Conservation (phyloP, 2,888 invertebrate species). For the Meganola albula region DNA sequence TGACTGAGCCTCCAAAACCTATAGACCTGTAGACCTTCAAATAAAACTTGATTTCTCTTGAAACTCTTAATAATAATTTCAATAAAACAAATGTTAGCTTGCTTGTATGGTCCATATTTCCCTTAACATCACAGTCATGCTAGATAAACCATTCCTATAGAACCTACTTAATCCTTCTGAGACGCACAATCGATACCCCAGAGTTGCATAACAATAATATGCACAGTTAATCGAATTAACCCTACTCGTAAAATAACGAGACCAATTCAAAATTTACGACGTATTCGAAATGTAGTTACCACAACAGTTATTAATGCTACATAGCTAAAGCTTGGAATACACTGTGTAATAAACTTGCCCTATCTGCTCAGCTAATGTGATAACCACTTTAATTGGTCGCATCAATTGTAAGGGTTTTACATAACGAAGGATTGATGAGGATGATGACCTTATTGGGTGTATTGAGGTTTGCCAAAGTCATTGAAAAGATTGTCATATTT, state of each 20-base stretch:
- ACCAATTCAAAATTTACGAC: conserved; percentile 54
- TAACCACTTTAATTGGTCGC: conserved; percentile 50
- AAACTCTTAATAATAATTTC: too few relatives aligned
- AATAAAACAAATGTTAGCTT: too few relatives aligned
- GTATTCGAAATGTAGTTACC: conserved; percentile 56
- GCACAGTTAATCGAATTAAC: conserved; percentile 57
- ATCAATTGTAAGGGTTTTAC: conserved; percentile 36
- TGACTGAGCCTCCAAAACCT: too few relatives aligned
- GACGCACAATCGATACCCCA: conserved; percentile 12
- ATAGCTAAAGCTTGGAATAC: conserved; percentile 50
- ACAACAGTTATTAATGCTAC: conserved; percentile 52
- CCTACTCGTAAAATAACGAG: conserved; percentile 57
- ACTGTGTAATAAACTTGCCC: conserved; percentile 55
- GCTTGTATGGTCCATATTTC: too few relatives aligned
- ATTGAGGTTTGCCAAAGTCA: too few relatives aligned
- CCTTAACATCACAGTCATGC: too few relatives aligned
- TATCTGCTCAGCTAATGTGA: conserved; percentile 48
- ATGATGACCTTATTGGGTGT: too few relatives aligned
- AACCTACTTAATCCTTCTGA: conserved; percentile 23
- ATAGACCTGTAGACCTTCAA: too few relatives aligned
- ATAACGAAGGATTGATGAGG: conserved; percentile 27
- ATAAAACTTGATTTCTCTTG: too few relatives aligned
- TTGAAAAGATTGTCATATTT: too few relatives aligned
- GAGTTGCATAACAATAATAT: conserved; percentile 30
- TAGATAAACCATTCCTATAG: too few relatives aligned